A percentile compares a stretch with the other conserved stretches of the same genome.
Evolutionary conservation across 2,888 invertebrate genomes (phyloP).

Genomic region (Aleiodes testaceus): DNA sequence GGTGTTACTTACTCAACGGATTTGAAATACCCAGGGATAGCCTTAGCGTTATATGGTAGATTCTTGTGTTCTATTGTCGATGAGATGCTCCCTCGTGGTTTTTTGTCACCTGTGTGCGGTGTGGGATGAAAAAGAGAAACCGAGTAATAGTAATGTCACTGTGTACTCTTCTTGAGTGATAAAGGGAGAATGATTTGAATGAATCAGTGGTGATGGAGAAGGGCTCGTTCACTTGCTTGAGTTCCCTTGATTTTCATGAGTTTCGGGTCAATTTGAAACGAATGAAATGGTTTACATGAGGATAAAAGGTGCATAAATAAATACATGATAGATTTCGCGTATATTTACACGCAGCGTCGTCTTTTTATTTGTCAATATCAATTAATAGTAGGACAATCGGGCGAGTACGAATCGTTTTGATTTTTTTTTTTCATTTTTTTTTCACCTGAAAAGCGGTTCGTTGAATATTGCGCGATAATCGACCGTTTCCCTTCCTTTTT

Average conservation of each 20-base stretch:
- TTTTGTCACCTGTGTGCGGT: conserved; percentile 6
- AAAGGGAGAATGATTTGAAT: neutral
- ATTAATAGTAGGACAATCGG: conserved; percentile 51
- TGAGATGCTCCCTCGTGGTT: conserved; percentile 48
- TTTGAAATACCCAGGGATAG: conserved; percentile 43
- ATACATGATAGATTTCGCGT: conserved; percentile 8
- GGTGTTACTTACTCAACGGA: conserved; percentile 49
- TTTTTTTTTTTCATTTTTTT: conserved; percentile 16
- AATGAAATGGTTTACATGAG: neutral
- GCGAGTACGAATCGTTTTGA: conserved; percentile 45
- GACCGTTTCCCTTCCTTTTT: neutral
- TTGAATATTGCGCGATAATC: conserved; percentile 23
- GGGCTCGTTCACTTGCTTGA: neutral
- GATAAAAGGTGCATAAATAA: neutral
- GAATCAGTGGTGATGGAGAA: neutral
- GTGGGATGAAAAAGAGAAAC: conserved; percentile 2
- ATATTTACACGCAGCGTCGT: conserved; percentile 53
- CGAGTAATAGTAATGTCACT: conserved; percentile 21
- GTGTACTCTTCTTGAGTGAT: conserved; percentile 12
- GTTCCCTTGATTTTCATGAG: conserved; percentile 3
- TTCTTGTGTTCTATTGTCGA: conserved; percentile 44
- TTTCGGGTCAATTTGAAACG: neutral
- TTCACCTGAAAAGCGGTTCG: conserved; percentile 23
- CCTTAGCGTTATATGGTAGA: conserved; percentile 37
- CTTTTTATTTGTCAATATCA: conserved; percentile 53